Conservation (phyloP, 2,113 vertebrate genomes). For the Paralichthys olivaceus region DNA sequence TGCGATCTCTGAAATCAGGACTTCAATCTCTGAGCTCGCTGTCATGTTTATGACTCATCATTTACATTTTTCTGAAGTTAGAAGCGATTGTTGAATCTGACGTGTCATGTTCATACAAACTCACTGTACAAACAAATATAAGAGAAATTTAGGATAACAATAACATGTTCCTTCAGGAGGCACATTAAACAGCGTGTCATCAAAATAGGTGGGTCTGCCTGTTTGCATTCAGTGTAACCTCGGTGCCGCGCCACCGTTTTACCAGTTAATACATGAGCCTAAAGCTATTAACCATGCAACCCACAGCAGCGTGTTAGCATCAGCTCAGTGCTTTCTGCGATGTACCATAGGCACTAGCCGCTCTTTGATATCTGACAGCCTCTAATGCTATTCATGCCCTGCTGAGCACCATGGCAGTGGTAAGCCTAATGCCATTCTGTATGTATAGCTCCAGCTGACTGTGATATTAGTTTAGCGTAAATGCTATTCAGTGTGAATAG, state of each 20-base stretch:
- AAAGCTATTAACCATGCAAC: slow-evolving; percentile 63
- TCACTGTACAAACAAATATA: too few relatives aligned
- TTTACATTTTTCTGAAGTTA: too few relatives aligned
- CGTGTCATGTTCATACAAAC: too few relatives aligned
- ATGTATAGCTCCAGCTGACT: slow-evolving; percentile 71
- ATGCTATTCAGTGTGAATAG: slow-evolving; percentile 77
- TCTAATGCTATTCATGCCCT: slow-evolving; percentile 68
- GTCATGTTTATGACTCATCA: too few relatives aligned
- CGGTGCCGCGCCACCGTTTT: not conserved
- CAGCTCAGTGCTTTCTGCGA: slow-evolving; percentile 47
- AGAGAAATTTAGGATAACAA: too few relatives aligned
- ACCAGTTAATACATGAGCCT: slow-evolving; percentile 24
- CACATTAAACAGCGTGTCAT: not conserved
- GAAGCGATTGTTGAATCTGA: too few relatives aligned
- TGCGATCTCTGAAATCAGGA: too few relatives aligned
- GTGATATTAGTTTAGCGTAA: slow-evolving; percentile 80
- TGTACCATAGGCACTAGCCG: slow-evolving; percentile 30
- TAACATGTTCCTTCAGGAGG: too few relatives aligned
- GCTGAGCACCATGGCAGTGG: slow-evolving; percentile 57
- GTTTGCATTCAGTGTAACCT: not conserved
- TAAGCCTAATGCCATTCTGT: slow-evolving; percentile 69
- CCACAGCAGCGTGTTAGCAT: slow-evolving; percentile 55
- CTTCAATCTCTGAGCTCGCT: too few relatives aligned
- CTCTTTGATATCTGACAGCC: slow-evolving; percentile 57
- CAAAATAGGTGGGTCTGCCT: not conserved